Conservation (phyloP, 2,113 vertebrate genomes). For the Poecile atricapillus region DNA sequence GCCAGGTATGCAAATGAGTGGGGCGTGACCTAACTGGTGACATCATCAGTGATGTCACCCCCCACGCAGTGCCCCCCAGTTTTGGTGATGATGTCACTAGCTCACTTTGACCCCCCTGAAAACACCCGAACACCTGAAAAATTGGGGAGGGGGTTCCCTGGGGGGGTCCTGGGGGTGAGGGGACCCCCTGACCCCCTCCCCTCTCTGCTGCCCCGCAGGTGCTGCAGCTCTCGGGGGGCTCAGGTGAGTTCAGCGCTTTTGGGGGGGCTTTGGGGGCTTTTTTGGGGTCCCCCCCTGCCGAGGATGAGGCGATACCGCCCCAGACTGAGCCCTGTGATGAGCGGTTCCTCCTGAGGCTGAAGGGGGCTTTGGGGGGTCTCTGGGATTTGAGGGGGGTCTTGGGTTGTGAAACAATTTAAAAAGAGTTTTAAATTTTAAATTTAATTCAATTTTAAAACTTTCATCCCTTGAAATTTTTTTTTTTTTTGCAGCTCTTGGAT, state of each 20-base stretch:
- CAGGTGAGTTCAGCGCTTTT: not conserved
- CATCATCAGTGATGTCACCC: not conserved
- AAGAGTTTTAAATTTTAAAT: too few relatives aligned
- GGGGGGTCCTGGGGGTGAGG: not conserved
- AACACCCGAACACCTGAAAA: not conserved
- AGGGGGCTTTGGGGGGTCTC: not conserved
- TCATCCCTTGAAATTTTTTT: too few relatives aligned
- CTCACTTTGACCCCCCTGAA: not conserved
- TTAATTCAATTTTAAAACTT: too few relatives aligned
- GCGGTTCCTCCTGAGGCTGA: not conserved
- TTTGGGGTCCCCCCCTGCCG: not conserved
- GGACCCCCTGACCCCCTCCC: not conserved
- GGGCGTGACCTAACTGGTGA: rapidly evolving
- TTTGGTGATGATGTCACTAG: not conserved
- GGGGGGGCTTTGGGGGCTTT: not conserved
- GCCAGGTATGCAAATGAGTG: not conserved
- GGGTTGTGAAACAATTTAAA: too few relatives aligned
- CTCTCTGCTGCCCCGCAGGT: not conserved
- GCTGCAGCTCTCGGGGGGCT: not conserved
- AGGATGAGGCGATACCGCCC: not conserved
- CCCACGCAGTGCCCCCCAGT: not conserved
- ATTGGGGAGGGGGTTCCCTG: not conserved
- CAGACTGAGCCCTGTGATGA: not conserved
- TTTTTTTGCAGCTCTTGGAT: too few relatives aligned
- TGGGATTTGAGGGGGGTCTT: too few relatives aligned